Evolutionary conservation across 2,888 invertebrate species (phyloP).

Genomic region (Embidobia sp.): DNA sequence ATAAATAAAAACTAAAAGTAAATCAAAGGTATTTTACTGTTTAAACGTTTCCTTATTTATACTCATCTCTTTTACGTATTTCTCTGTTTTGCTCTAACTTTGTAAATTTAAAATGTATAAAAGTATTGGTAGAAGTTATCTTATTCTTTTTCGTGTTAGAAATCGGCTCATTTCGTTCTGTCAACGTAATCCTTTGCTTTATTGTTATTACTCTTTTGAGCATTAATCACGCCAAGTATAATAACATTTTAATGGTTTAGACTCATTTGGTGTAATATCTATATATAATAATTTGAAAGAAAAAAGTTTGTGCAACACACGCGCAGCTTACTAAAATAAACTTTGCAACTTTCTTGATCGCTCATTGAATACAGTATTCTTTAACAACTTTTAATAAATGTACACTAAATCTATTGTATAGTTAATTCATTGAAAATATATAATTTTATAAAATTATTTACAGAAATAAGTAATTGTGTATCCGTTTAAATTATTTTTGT

Average conservation of each 20-base stretch:
- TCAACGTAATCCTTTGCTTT: constrained; percentile 31
- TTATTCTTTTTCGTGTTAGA: constrained; percentile 11
- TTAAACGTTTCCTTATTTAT: too few species aligned
- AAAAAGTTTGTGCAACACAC: constrained; percentile 2
- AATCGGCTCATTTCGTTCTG: constrained; percentile 25
- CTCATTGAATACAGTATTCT: background rate
- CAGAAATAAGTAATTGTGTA: too few species aligned
- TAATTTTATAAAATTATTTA: too few species aligned
- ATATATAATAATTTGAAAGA: constrained; percentile 1
- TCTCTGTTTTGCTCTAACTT: constrained; percentile 4
- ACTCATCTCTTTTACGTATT: background rate
- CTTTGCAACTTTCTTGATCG: background rate
- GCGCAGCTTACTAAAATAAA: constrained; percentile 3
- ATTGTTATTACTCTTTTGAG: constrained; percentile 29
- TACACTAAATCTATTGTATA: too few species aligned
- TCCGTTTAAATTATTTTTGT: too few species aligned
- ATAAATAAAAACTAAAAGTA: too few species aligned
- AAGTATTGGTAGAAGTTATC: constrained; percentile 11
- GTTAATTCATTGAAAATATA: too few species aligned
- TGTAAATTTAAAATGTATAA: constrained; percentile 13
- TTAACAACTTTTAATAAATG: background rate
- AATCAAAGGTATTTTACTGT: too few species aligned
- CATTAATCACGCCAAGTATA: background rate
- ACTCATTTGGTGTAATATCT: constrained; percentile 9
- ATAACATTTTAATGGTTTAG: constrained; percentile 27